Conservation (phyloP, 2,797 vertebrate genomes). For the Zenarchopterus dispar region DNA sequence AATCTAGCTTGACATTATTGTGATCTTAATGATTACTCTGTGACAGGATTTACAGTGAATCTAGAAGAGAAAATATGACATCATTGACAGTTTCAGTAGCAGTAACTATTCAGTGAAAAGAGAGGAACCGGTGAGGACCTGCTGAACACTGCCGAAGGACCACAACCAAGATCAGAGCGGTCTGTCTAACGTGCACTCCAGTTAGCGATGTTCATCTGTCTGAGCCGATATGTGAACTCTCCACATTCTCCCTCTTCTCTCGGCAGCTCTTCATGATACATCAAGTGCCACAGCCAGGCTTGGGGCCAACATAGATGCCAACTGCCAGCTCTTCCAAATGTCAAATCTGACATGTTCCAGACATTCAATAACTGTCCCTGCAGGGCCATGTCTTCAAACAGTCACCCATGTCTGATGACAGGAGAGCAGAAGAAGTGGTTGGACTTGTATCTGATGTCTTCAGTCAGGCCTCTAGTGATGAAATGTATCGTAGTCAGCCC, state of each 20-base stretch:
- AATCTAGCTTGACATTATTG: no score
- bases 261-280: constrained; percentile 70
- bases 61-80: no score
- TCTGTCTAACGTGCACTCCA: constrained; percentile 57
- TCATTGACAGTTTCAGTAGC: no score
- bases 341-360: constrained; percentile 74
- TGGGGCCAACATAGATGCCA: constrained; percentile 77
- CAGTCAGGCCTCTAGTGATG: constrained; percentile 8
- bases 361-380: constrained; percentile 65
- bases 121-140: not conserved
- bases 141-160: constrained; percentile 1
- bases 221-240: constrained; percentile 65
- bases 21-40: no score
- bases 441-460: constrained; percentile 34
- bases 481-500: constrained; percentile 1
- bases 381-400: constrained; percentile 65
- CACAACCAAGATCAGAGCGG: constrained; percentile 1
- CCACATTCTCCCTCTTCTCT: constrained; percentile 49
- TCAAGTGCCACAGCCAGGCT: constrained; percentile 63
- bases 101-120: no score
- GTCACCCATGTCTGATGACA: constrained; percentile 43
- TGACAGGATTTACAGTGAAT: no score
- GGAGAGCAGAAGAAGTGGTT: constrained; percentile 25
- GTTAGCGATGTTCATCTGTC: constrained; percentile 76
- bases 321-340: constrained; percentile 76